Conservation (phyloP, 2,888 invertebrate genomes). For the Ornithoptera priamus region DNA sequence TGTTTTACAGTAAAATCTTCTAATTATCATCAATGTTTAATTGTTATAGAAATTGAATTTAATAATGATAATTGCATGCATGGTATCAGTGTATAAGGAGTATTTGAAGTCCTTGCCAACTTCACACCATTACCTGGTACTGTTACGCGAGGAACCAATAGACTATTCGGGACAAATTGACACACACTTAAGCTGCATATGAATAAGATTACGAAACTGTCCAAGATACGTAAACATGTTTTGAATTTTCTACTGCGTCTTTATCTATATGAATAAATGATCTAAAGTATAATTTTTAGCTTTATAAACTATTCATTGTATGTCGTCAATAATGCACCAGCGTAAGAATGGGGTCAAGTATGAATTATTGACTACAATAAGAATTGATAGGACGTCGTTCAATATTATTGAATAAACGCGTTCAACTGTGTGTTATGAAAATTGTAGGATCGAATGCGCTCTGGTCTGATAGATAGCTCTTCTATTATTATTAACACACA, state of each 20-base stretch:
- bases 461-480: background rate
- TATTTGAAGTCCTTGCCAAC: no score
- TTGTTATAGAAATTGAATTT: no score
- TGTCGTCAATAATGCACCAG: slow-evolving; percentile 1
- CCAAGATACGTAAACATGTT: slow-evolving; percentile 1
- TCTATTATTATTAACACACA: background rate
- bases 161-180: no score
- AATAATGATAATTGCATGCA: no score
- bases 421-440: background rate
- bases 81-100: no score
- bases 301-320: slow-evolving; percentile 1
- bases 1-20: no score
- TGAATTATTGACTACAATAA: background rate
- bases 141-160: no score
- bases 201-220: background rate
- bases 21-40: no score
- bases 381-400: background rate
- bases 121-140: no score
- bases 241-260: background rate
- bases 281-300: background rate
- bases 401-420: background rate
- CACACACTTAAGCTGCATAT: background rate
- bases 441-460: background rate
- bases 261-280: background rate
- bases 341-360: background rate